Percentiles rank a stretch among this genome's conserved stretches.
phyloP scores from a whole-genome alignment of 1,140 invertebrate species.

The Pemphigus obesinymphae region DNA sequence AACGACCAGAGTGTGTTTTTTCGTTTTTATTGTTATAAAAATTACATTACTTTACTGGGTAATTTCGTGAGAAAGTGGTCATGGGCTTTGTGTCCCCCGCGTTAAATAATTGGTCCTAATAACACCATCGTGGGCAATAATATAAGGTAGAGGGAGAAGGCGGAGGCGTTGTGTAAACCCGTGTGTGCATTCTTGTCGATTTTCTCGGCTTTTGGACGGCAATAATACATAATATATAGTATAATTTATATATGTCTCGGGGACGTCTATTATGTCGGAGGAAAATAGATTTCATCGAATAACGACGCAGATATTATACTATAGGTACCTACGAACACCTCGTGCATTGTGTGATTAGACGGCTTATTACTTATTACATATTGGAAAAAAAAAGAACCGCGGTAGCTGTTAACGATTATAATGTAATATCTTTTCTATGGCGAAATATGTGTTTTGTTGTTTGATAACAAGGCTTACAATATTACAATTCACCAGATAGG shows the following conservation, averaged over 20 bases:
- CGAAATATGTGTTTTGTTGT: conserved; percentile 5
- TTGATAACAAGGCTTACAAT: not conserved
- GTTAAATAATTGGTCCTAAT: not conserved
- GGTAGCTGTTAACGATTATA: not conserved
- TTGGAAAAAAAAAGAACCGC: not conserved
- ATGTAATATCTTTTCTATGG: not conserved
- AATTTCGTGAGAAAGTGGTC: conserved; percentile 29
- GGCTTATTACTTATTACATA: not conserved
- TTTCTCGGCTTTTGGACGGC: not conserved
- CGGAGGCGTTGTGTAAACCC: not conserved
- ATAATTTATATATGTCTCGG: not conserved
- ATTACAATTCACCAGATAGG: too few species aligned
- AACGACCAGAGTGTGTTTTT: not conserved
- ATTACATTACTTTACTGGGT: not conserved
- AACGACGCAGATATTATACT: too few species aligned
- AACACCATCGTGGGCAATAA: not conserved
- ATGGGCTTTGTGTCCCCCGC: not conserved
- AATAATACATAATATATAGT: not conserved
- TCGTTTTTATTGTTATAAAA: conserved; percentile 8
- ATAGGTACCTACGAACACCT: not conserved
- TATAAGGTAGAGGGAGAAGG: not conserved
- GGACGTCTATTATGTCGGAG: not conserved
- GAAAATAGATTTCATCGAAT: not conserved
- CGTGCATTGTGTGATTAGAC: not conserved
- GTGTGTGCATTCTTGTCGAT: not conserved